Evolutionary conservation across 2,888 invertebrate genomes (phyloP).

Genomic region (Pheosia gnoma): DNA sequence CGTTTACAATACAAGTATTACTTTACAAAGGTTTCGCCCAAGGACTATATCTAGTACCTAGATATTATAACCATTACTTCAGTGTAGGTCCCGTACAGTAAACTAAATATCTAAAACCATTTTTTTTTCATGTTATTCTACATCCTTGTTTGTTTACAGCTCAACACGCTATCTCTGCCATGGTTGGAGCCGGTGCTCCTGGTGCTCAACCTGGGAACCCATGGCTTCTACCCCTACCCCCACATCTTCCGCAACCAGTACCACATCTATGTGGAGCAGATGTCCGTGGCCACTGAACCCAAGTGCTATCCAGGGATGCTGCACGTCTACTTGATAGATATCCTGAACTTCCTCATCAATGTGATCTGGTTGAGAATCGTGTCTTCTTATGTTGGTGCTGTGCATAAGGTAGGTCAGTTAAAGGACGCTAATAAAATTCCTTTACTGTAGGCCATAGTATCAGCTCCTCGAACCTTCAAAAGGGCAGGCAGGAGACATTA

Average conservation of each 20-base stretch:
- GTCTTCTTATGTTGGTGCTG: constrained; percentile 52
- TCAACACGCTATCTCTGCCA: constrained; percentile 47
- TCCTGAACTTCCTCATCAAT: constrained; percentile 63
- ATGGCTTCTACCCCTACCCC: constrained; percentile 70
- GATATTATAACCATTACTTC: too few relatives aligned
- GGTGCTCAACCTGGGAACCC: constrained; percentile 66
- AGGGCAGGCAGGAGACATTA: too few relatives aligned
- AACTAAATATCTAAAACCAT: too few relatives aligned
- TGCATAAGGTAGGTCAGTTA: constrained; percentile 56
- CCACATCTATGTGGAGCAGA: constrained; percentile 50
- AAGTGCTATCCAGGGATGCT: constrained; percentile 69
- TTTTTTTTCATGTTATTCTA: too few relatives aligned
- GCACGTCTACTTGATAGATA: constrained; percentile 59
- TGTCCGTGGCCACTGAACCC: constrained; percentile 39
- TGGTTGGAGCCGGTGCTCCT: constrained; percentile 60
- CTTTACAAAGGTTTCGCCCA: too few relatives aligned
- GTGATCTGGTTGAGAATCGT: constrained; percentile 67
- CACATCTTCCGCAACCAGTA: constrained; percentile 51
- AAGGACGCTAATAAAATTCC: too few relatives aligned
- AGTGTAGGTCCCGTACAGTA: too few relatives aligned
- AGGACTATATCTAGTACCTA: too few relatives aligned
- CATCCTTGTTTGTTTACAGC: constrained; percentile 40
- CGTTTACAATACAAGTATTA: too few relatives aligned
- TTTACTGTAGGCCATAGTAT: too few relatives aligned
- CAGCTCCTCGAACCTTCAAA: too few relatives aligned